Evolutionary conservation across 2,888 invertebrate genomes (phyloP), one percentile per base, ranked within the genome.

Genomic region (Galeruca laticollis): DNA sequence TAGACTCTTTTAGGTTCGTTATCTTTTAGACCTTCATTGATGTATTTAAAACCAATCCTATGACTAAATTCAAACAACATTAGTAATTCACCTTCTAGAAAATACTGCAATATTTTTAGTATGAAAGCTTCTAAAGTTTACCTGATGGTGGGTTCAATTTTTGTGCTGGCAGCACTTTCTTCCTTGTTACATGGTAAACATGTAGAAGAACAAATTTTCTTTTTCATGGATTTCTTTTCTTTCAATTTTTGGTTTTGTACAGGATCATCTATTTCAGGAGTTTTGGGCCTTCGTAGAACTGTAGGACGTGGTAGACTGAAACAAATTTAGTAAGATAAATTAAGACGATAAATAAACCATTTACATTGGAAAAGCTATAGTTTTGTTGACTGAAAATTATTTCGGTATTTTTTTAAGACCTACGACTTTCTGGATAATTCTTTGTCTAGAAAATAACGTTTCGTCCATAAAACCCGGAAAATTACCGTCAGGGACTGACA

Each of bases 61-160:
- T 70, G 75, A 15, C 79, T 79, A 65, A 54, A 75, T 52, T 3
- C 9, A 13, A 5, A 26, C n/a, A 10, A 6, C 4, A 13, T 51
- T 26, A 49, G 9, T 20, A 49, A 6, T 13, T 13, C 3, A 43
- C n/a, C n/a, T n/a, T n/a, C n/a, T n/a, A n/a, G n/a, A n/a, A n/a
- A n/a, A n/a, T n/a, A n/a, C n/a, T n/a, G 43, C 1, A 20, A 10
- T n/a, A 10, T n/a, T 31, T 15, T 40, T 10, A 13, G 2, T 18
- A 43, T 11, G 8, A 35, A 18, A 26, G 0, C 11, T 49, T n/a
- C n/a, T n/a, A n/a, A 15, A 13, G 4, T 60, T 70, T 75, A 79
- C 79, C 76, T 77, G 49, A 79, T 67, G 10, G 79, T 76, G 8
- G 78, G 79, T 52, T 72, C 68, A 52, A 79, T 78, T 62, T 73